phyloP scores from a whole-genome alignment of 2,797 vertebrate species.

The Smutsia temminckii region DNA sequence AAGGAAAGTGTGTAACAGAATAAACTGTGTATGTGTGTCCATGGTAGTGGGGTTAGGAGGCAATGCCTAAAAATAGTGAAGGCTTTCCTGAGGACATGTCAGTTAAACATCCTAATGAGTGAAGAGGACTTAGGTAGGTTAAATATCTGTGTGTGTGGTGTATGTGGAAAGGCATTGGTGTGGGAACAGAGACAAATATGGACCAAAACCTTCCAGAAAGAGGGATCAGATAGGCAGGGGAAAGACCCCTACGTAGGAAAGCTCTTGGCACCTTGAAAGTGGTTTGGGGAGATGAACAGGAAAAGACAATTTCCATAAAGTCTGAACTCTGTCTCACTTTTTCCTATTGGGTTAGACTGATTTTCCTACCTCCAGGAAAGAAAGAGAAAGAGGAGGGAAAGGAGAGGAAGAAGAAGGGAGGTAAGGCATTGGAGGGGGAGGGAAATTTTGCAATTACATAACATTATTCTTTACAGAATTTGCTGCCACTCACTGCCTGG shows the following conservation, averaged over 20 bases:
- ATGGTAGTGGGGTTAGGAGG: fast-evolving
- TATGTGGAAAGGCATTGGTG: not conserved
- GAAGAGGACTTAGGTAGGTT: not conserved
- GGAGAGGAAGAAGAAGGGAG: not conserved
- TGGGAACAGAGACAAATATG: not conserved
- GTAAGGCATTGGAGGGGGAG: too few relatives aligned
- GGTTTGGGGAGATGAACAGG: not conserved
- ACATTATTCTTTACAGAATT: not conserved
- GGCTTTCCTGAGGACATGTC: not conserved
- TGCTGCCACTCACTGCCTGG: not conserved
- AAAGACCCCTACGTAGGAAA: not conserved
- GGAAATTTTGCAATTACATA: not conserved
- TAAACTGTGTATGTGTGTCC: not conserved
- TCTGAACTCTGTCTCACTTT: not conserved
- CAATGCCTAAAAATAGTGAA: not conserved
- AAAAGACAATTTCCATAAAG: slow-evolving; percentile 6
- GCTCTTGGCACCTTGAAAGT: not conserved
- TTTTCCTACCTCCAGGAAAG: not conserved
- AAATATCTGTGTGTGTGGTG: not conserved
- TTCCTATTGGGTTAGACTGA: not conserved
- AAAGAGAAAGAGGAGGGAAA: not conserved
- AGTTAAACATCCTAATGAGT: not conserved
- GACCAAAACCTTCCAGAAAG: not conserved
- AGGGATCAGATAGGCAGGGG: not conserved
- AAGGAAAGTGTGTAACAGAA: not conserved